These are phyloP conservation scores for Cataglyphis rosenhaueri DNA, from an alignment of 2,888 invertebrate genomes.

Conservation along the genomic window DNA sequence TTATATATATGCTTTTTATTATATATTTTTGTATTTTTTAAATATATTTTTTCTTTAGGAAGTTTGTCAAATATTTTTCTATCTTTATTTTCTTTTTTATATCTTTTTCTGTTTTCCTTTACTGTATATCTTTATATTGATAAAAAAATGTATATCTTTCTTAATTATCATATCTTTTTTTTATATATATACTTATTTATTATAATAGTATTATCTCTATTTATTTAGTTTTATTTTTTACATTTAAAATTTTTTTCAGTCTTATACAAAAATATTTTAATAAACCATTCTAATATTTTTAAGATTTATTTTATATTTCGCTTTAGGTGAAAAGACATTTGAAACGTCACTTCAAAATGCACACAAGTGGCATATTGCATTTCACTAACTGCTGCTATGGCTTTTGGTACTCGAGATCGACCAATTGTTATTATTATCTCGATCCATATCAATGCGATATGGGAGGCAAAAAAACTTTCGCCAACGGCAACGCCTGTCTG, in stretches of 20 bases:
- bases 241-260: background rate
- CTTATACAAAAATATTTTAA: background rate
- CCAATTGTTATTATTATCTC: constrained; percentile 80
- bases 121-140: background rate
- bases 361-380: constrained; percentile 80
- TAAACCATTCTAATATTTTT: background rate
- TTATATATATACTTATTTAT: background rate
- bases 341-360: constrained; percentile 73
- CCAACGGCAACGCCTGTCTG: constrained; percentile 77
- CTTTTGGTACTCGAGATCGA: constrained; percentile 81
- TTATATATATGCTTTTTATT: too few relatives aligned
- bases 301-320: background rate
- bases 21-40: too few relatives aligned
- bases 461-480: constrained; percentile 72
- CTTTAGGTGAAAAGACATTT: constrained; percentile 75
- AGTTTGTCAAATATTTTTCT: background rate
- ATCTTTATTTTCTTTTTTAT: background rate
- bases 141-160: background rate
- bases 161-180: background rate
- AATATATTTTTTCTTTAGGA: background rate
- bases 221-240: background rate
- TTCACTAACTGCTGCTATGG: constrained; percentile 83
- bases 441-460: constrained; percentile 81
- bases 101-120: background rate
- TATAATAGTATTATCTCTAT: background rate